A percentile compares a stretch with the other conserved stretches of the same genome.
phyloP scores from a whole-genome alignment of 2,113 vertebrate species.

The Caretta caretta region DNA sequence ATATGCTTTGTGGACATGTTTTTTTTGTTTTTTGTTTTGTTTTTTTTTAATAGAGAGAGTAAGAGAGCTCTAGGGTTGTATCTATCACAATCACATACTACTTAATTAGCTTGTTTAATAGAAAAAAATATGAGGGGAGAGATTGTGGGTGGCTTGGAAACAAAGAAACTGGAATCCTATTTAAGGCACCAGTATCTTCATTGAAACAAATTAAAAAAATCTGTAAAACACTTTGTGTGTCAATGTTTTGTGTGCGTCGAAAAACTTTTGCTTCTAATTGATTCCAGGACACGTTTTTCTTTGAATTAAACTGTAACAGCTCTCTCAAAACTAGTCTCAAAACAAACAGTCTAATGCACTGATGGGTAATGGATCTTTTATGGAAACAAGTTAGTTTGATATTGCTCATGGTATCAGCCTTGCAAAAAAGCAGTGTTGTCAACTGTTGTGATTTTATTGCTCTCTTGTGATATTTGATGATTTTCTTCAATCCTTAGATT shows the following conservation, averaged over 20 bases:
- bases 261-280: slow-evolving; percentile 11
- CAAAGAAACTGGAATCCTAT: slow-evolving; percentile 36
- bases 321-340: not conserved
- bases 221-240: not conserved
- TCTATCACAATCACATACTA: not conserved
- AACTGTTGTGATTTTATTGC: not conserved
- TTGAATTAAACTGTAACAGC: slow-evolving; percentile 31
- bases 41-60: not conserved
- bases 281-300: not conserved
- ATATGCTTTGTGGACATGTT: not conserved
- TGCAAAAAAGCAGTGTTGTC: not conserved
- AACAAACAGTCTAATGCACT: not conserved
- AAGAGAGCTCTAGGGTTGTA: not conserved
- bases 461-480: not conserved
- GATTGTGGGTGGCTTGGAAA: not conserved
- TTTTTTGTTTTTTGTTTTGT: not conserved
- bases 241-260: not conserved
- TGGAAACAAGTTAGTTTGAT: not conserved
- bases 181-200: not conserved
- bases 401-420: not conserved
- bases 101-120: not conserved
- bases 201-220: not conserved
- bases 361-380: not conserved
- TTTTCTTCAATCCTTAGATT: not conserved
- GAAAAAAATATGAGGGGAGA: not conserved